Evolutionary conservation across 2,888 invertebrate genomes (phyloP), one percentile per base, ranked within the genome.

Genomic region (Linhomoeus sp.): DNA sequence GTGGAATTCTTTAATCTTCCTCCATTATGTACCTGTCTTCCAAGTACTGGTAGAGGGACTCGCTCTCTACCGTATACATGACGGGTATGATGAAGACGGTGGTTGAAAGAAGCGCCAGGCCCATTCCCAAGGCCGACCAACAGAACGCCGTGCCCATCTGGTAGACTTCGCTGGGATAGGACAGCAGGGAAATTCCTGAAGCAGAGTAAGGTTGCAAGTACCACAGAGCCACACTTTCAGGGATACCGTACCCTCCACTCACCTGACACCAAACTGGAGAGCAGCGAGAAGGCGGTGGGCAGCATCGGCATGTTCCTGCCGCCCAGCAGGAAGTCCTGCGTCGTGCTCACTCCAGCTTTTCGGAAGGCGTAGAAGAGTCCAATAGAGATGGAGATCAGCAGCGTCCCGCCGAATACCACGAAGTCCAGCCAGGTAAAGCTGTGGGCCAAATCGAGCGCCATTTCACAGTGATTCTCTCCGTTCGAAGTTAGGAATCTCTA

Each of bases 261-360:
- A 29, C 29, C 50, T 2, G 50, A 51, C 19, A 40, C 33, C 29
- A 50, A 45, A 25, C 49, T 50, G 19, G 48, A 46, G 9, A 49
- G 19, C 2, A 49, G 49, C 7, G 43, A 44, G 29, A 47, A 35
- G 15, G 43, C 47, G 3, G 47, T 43, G 20, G 49, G 47, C 15
- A 49, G 24, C 12, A 46, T 5, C 24, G 46, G 46, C 46, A 46
- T 46, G 14, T 40, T 41, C n/a, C 41, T 15, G 20, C 24, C 45
- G 23, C 46, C 46, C 29, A 46, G 17, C 17, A 44, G 43, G 44
- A 44, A 47, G 14, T 47, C 44, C 19, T 43, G 14, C 19, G 47
- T 47, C 15, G 43, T 47, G 17, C 38, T 44, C 20, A 26, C 19
- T 15, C 44, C 40, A n/a, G 22, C 39, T 12, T 12, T 5, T 12